Base-by-base conservation (phyloP, 92 coral and sea anemone species). In the Porites evermanni region DNA sequence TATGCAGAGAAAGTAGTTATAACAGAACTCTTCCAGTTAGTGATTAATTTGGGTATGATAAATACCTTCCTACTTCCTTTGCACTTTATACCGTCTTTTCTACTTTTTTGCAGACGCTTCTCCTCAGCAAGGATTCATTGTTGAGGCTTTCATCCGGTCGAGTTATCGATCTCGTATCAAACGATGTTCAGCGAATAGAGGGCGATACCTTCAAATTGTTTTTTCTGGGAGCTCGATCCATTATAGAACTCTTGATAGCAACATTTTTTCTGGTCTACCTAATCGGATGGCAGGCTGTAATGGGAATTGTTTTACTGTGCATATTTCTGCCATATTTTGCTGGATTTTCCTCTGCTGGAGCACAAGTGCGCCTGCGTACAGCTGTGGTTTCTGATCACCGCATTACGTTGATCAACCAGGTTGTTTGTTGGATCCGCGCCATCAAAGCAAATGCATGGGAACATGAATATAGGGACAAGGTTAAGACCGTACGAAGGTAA, bases 271-370 rank as follows among this genome's bases (percentile, higher is more conserved):
- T 72, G 4, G 53, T 38, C 11, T 32, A 21, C 32, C 38, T 70
- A 17, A 70, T 70, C 21, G 74, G 53, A 1, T 70, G 74, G 74
- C 74, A 70, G 32, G 74, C 53, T 2, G 32, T 72, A 13, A 53
- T 75, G 66, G 79, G 79, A 75, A 44, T 75, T 6, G 13, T 75
- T 21, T 53, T 75, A 12, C 59, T 75, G 38, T 75, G 79, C 24
- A 19, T 75, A 6, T 51, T 75, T 21, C 1, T 21, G 64, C 79
- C 79, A 75, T 75, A 75, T 54, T 75, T 51, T 21, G 79, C 79
- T 6, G 66, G 26, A 18, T 8, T 21, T 13, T 75, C 79, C 50
- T 19, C 16, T 8, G 18, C 7, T 53, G 59, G 64, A 21, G 79
- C 79, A 4, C 1, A 3, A 54, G 7, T 53, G 64, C 65, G 79